These are phyloP conservation scores for Parazoanthus atlanticus DNA, from an alignment of 92 coral and sea anemone species.

Conservation along the genomic window DNA sequence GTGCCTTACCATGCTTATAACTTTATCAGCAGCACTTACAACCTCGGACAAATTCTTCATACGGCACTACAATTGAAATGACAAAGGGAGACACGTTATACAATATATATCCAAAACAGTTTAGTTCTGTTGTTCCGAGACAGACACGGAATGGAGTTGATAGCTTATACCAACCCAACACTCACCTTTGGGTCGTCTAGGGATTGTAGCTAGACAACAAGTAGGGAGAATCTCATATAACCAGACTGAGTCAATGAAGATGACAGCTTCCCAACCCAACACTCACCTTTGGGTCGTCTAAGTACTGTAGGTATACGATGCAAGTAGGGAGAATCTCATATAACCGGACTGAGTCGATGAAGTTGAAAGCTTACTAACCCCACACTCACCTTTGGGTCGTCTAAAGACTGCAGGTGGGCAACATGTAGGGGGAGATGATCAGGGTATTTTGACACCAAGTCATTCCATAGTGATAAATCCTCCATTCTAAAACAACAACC, in stretches of 20 bases:
- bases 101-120: no score
- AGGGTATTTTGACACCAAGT: constrained; percentile 65
- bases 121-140: no score
- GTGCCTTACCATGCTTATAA: constrained; percentile 78
- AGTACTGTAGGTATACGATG: constrained; percentile 68
- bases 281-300: constrained; percentile 54
- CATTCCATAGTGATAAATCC: constrained; percentile 73
- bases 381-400: constrained; percentile 42
- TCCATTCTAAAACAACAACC: constrained; percentile 54
- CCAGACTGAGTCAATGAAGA: no score
- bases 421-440: constrained; percentile 87
- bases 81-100: not conserved
- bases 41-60: constrained; percentile 74
- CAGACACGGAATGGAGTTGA: no score
- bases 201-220: no score
- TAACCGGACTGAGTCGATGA: no score
- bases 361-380: not conserved
- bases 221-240: no score
- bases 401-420: constrained; percentile 79
- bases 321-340: constrained; percentile 57
- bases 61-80: constrained; percentile 50
- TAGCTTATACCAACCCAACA: no score
- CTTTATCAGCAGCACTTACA: constrained; percentile 72
- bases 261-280: not conserved
- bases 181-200: no score